These are phyloP conservation scores for Zaprionus bogoriensis DNA, from an alignment of 2,888 invertebrate genomes.

Conservation along the genomic window DNA sequence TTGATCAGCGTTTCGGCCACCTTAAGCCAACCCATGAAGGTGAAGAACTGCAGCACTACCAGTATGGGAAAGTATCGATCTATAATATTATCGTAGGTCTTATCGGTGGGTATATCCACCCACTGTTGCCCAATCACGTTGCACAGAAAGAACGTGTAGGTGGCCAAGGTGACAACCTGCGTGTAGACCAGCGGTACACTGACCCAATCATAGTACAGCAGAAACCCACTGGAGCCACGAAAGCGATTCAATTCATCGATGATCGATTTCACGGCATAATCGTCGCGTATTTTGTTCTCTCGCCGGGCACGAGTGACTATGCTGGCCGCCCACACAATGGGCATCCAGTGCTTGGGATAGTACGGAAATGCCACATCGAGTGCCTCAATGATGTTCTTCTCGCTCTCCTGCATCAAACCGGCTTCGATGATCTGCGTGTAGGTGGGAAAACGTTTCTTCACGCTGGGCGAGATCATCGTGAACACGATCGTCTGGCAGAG, in stretches of 20 bases:
- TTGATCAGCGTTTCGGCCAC: conserved; percentile 95
- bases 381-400: conserved; percentile 89
- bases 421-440: conserved; percentile 92
- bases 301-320: conserved; percentile 93
- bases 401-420: conserved; percentile 91
- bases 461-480: conserved; percentile 92
- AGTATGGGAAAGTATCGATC: conserved; percentile 94
- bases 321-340: conserved; percentile 94
- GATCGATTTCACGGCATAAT: conserved; percentile 95
- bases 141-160: conserved; percentile 94
- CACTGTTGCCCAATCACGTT: conserved; percentile 94
- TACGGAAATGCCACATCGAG: conserved; percentile 91
- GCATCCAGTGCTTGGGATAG: conserved; percentile 94
- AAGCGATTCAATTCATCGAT: conserved; percentile 93
- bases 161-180: conserved; percentile 93
- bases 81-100: conserved; percentile 83
- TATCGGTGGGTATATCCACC: conserved; percentile 85
- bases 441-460: conserved; percentile 94
- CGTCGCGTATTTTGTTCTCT: conserved; percentile 93
- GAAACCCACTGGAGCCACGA: conserved; percentile 88
- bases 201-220: conserved; percentile 90
- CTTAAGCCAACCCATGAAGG: conserved; percentile 95
- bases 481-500: conserved; percentile 92
- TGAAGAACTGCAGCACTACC: conserved; percentile 92
- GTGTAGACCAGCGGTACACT: conserved; percentile 90